Base-by-base conservation (phyloP, 2,888 invertebrate genomes). In the Nowickia ferox region DNA sequence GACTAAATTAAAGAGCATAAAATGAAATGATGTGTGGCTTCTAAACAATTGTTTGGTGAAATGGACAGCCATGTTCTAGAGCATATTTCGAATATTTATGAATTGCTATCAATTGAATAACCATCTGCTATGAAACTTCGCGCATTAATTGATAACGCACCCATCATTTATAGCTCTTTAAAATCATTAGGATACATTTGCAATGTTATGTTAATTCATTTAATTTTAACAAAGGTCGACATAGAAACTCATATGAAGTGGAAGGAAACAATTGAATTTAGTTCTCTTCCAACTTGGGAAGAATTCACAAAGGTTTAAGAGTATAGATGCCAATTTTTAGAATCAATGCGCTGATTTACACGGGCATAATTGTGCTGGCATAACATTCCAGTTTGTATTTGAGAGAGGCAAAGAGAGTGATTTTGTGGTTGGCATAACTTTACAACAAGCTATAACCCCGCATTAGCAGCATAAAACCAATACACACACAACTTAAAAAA, bases 261-360 rank as follows among this genome's bases (percentile, higher is more conserved):
- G 86, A 84, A 83, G 9, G 75, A 84, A 61, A 65, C 69, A 15
- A 57, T 85, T 22, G 85, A 87, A 10, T 87, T 81, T 19, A 51
- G 13, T 1, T 69, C 30, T 19, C 22, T 87, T n/a, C 81, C 84
- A 15, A 78, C 76, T 11, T 84, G 83, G 79, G 22, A 22, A 22
- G 22, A 2, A 22, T 87, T 71, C 19, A 53, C 74, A 6, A 69
- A 72, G 13, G 48, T 79, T 11, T 65, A 86, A 10, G 82, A 75
- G 9, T 68, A 76, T 13, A 71, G 78, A 15, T 85, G 84, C 17
- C 86, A 86, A 72, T 85, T 68, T 44, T 48, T 87, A 19, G 78
- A 78, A 74, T 82, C 85, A n/a, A n/a, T n/a, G n/a, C n/a, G n/a
- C n/a, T n/a, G n/a, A n/a, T n/a, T n/a, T n/a, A n/a, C n/a, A n/a